Evolutionary conservation across 1,140 invertebrate genomes (phyloP).

Genomic region (Sycophaga agraensis): DNA sequence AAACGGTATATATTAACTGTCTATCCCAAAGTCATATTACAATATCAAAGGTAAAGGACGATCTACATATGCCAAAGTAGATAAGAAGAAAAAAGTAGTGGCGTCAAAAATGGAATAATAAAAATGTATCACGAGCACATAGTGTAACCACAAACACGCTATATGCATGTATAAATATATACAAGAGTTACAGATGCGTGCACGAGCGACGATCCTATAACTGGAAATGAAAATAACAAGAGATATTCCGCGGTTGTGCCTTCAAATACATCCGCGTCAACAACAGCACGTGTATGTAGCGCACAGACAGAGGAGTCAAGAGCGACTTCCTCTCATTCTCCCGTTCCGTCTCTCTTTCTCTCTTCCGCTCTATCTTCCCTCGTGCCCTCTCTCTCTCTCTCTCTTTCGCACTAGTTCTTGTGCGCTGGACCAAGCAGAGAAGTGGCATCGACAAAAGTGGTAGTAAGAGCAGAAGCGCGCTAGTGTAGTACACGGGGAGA

Average conservation of each 20-base stretch:
- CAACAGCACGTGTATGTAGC: background rate
- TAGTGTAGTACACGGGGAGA: too few species aligned
- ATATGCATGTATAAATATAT: background rate
- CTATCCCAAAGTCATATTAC: too few species aligned
- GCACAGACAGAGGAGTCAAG: background rate
- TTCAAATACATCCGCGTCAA: too few species aligned
- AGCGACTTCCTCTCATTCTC: background rate
- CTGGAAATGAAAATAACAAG: conserved; percentile 15
- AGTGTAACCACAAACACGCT: background rate
- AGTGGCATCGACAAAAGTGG: background rate
- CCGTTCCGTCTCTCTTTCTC: background rate
- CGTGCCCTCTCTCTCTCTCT: background rate
- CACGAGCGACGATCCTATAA: too few species aligned
- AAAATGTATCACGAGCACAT: background rate
- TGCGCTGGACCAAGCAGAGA: too few species aligned
- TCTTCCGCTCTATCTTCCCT: background rate
- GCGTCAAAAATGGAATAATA: background rate
- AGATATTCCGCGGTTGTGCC: conserved; percentile 1
- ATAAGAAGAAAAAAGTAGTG: background rate
- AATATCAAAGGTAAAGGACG: background rate
- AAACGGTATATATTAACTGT: too few species aligned
- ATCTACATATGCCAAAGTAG: background rate
- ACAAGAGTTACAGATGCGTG: background rate
- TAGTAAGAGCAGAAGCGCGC: too few species aligned
- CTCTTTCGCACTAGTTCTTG: too few species aligned